Percentiles rank a stretch among this genome's conserved stretches.
These are phyloP conservation scores for Lota lota DNA, from an alignment of 2,113 vertebrate genomes.

Conservation along the genomic window DNA sequence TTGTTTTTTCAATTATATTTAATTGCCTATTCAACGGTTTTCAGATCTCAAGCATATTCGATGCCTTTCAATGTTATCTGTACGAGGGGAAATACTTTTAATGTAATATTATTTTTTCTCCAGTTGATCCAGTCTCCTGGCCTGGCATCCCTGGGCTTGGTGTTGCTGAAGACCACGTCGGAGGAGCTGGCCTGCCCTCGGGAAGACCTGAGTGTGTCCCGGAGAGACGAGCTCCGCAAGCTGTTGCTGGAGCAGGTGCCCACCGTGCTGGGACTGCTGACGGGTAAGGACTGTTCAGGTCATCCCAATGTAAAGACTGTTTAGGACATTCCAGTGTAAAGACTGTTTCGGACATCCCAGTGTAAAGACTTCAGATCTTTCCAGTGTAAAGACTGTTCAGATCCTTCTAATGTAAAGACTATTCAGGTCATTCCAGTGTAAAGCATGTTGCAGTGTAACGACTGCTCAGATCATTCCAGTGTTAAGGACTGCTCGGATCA, in stretches of 20 bases:
- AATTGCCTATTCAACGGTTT: no score
- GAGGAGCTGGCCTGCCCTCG: constrained; percentile 95
- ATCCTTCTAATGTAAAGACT: no score
- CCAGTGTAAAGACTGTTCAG: no score
- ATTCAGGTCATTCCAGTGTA: no score
- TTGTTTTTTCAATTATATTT: no score
- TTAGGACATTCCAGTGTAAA: not conserved
- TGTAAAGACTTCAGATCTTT: no score
- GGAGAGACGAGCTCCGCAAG: constrained; percentile 94
- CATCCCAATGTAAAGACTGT: not conserved
- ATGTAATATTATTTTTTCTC: constrained; percentile 5
- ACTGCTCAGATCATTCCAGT: no score
- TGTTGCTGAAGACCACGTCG: constrained; percentile 96
- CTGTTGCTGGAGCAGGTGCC: constrained; percentile 95
- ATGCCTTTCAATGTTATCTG: no score
- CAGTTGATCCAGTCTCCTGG: constrained; percentile 93
- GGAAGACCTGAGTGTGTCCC: constrained; percentile 91
- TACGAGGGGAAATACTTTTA: not conserved
- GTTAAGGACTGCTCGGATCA: no score
- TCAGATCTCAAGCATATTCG: no score
- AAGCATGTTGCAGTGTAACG: no score
- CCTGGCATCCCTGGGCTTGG: constrained; percentile 87
- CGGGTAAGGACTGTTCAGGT: constrained; percentile 73
- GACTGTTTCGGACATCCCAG: no score
- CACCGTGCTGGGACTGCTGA: constrained; percentile 88